A percentile compares a stretch with the other conserved stretches of the same genome.
These are phyloP conservation scores for Drosophila littoralis DNA, from an alignment of 1,140 invertebrate genomes.

Conservation along the genomic window DNA sequence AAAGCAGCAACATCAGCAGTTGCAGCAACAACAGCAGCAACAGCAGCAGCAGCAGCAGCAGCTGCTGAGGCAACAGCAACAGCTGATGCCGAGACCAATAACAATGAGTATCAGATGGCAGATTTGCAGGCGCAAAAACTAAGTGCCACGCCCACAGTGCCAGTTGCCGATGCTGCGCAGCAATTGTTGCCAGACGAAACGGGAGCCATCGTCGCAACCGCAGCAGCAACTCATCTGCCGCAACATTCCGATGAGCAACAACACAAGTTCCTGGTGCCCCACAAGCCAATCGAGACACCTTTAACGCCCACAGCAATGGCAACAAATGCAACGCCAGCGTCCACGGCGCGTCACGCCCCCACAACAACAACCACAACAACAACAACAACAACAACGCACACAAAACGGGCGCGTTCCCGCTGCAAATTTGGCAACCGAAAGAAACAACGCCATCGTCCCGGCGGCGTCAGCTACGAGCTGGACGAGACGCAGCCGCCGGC, in stretches of 20 bases:
- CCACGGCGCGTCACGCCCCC: neutral
- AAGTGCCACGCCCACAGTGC: constrained; percentile 30
- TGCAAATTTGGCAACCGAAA: constrained; percentile 81
- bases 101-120: constrained; percentile 73
- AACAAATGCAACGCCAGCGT: constrained; percentile 4
- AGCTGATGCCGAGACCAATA: constrained; percentile 65
- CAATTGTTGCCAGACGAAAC: constrained; percentile 4
- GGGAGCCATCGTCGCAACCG: constrained; percentile 7
- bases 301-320: constrained; percentile 13
- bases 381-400: constrained; percentile 35
- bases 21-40: neutral
- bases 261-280: constrained; percentile 65
- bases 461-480: constrained; percentile 70
- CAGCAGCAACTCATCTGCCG: constrained; percentile 27
- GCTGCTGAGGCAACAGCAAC: neutral
- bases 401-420: constrained; percentile 72
- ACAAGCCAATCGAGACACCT: constrained; percentile 24
- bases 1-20: constrained; percentile 8
- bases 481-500: constrained; percentile 78
- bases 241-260: constrained; percentile 75
- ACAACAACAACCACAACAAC: constrained; percentile 8
- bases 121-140: constrained; percentile 68
- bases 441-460: constrained; percentile 68
- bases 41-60: neutral
- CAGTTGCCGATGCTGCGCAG: constrained; percentile 13